Evolutionary conservation across 2,797 vertebrate species (phyloP).

Genomic region (Hydrocynus forskahlii): DNA sequence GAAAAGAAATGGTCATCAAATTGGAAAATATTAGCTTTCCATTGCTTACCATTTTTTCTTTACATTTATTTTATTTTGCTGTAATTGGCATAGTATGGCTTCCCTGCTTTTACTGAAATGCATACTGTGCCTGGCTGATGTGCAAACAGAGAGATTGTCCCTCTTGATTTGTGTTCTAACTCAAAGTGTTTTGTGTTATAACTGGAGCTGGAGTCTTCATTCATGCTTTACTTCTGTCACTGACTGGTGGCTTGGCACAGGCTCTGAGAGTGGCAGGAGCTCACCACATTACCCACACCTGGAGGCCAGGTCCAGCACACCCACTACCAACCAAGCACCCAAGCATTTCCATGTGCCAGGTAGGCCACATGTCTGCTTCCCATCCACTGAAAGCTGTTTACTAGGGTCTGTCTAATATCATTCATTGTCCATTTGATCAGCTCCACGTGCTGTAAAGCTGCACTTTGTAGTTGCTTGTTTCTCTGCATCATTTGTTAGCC

Average conservation of each 20-base stretch:
- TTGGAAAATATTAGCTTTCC: not conserved
- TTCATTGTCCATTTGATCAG: no score
- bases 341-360: slow-evolving; percentile 99
- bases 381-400: slow-evolving; percentile 48
- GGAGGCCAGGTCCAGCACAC: slow-evolving; percentile 93
- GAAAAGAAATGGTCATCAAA: not conserved
- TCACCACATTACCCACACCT: slow-evolving; percentile 97
- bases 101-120: slow-evolving; percentile 44
- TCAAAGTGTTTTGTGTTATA: slow-evolving; percentile 45
- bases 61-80: slow-evolving; percentile 20
- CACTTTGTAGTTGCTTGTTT: no score
- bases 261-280: slow-evolving; percentile 97
- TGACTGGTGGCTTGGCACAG: slow-evolving; percentile 81
- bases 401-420: not conserved
- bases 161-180: slow-evolving; percentile 18
- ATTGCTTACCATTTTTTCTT: slow-evolving; percentile 8
- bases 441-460: no score
- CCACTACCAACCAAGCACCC: slow-evolving; percentile 96
- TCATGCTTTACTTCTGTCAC: slow-evolving; percentile 72
- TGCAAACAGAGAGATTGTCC: slow-evolving; percentile 20
- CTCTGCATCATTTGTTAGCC: no score
- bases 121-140: slow-evolving; percentile 51
- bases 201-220: slow-evolving; percentile 55
- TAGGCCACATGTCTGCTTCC: slow-evolving; percentile 78
- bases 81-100: slow-evolving; percentile 47